Evolutionary conservation across 1,140 invertebrate species (phyloP), one percentile per base, ranked within the genome.

Genomic region (Copidosoma floridanum): DNA sequence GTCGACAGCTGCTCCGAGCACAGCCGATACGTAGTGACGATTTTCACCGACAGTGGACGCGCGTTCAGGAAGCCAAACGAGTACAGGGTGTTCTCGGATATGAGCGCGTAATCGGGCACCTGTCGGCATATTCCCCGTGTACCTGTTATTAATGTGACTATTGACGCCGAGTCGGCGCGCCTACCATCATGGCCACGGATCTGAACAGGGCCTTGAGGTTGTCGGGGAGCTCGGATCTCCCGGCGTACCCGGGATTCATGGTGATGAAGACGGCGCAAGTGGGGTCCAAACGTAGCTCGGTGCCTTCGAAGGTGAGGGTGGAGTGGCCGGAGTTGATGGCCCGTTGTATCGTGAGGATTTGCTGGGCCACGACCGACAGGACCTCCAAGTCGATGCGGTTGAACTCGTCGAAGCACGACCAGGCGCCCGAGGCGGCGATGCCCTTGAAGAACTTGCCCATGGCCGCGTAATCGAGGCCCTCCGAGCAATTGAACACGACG

Each of bases 351-450:
- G 87, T 90, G 2, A 89, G 72, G 60, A 90, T 89, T 78, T 95
- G 92, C 75, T 95, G 92, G 0, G 92, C 92, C 3, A 95, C 91
- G 2, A 98, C 94, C 0, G 95, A 98, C 26, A 97, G 73, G 37
- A 97, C 95, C 77, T 92, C 90, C 29, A 92, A 71, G 70, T 92
- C 89, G 61, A 92, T 92, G 11, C 90, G 84, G 72, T 92, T 91
- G 75, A 98, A 98, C 78, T 98, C 95, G 72, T 98, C 95, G 73
- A 99, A 97, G 77, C 95, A 98, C 0, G 94, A 93, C 95, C 95
- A 98, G 1, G 95, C 94, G 8, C 96, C 96, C 70, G 93, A 95
- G 1, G 94, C 93, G 3, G 94, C 93, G 38, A 98, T 78, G 59
- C 95, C 95, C 89, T 97, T 98, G 70, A 98, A 96, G 81, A 98